phyloP scores from a whole-genome alignment of 2,797 vertebrate species.

The Alfaro cultratus region DNA sequence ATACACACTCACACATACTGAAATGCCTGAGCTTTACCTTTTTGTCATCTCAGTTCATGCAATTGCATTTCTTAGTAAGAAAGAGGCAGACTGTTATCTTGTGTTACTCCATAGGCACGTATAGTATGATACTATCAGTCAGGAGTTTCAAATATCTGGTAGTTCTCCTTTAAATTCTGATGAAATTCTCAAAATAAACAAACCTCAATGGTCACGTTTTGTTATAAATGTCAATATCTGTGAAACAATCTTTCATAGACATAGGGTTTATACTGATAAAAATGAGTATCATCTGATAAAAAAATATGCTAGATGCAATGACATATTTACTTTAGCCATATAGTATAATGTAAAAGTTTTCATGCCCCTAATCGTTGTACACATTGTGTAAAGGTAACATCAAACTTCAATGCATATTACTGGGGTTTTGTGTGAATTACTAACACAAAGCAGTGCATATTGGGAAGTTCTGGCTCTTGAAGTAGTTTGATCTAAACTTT shows the following conservation, averaged over 20 bases:
- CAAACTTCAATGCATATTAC: neutral
- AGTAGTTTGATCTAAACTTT: neutral
- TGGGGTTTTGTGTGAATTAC: too few relatives aligned
- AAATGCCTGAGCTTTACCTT: constrained; percentile 12
- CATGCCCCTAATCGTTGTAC: neutral
- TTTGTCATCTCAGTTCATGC: neutral
- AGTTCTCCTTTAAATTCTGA: constrained; percentile 1
- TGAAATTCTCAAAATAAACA: neutral
- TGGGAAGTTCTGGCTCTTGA: neutral
- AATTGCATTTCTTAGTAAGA: constrained; percentile 6
- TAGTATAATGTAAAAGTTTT: neutral
- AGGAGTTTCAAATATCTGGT: constrained; percentile 14
- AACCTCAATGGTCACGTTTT: constrained; percentile 2
- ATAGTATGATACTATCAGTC: constrained; percentile 23
- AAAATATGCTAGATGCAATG: neutral
- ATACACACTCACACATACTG: neutral
- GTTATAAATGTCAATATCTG: neutral
- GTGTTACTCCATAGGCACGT: constrained; percentile 4
- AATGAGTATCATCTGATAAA: neutral
- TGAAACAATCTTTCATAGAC: neutral
- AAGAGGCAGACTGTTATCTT: constrained; percentile 7
- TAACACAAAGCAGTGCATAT: too few relatives aligned
- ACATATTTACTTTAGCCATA: neutral
- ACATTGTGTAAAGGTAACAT: neutral
- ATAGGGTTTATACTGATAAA: neutral